Percentiles rank a stretch among this genome's conserved stretches.
phyloP scores from a whole-genome alignment of 2,113 vertebrate species.

The Osmerus mordax region DNA sequence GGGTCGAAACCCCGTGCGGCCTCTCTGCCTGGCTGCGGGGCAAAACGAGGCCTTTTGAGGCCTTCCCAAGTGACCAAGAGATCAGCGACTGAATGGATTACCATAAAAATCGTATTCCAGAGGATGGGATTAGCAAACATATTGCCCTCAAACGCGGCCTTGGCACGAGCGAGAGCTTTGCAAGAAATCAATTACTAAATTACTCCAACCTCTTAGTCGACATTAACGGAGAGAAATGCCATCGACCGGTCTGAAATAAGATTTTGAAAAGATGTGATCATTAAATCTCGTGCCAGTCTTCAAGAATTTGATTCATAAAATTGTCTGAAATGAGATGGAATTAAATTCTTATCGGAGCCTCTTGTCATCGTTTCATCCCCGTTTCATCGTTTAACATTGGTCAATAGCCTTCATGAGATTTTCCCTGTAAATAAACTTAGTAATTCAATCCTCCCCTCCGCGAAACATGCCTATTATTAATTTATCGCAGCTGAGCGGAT shows the following conservation, averaged over 20 bases:
- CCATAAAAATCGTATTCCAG: constrained; percentile 99
- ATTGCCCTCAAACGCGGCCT: constrained; percentile 89
- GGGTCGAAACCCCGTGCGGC: background rate
- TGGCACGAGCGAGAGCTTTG: constrained; percentile 86
- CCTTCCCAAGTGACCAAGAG: constrained; percentile 87
- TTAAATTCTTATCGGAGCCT: constrained; percentile 98
- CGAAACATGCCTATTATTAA: constrained; percentile 64
- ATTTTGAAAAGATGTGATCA: constrained; percentile 96
- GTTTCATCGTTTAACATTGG: constrained; percentile 68
- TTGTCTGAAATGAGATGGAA: constrained; percentile 97
- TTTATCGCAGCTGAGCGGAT: constrained; percentile 49
- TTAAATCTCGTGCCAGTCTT: constrained; percentile 99
- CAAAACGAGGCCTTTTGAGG: constrained; percentile 68
- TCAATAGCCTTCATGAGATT: constrained; percentile 75
- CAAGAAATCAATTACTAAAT: constrained; percentile 99
- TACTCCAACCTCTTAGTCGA: constrained; percentile 99
- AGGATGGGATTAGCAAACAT: constrained; percentile 99
- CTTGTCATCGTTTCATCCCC: constrained; percentile 98
- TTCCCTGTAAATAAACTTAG: constrained; percentile 65
- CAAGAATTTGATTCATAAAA: constrained; percentile 96
- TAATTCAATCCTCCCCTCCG: constrained; percentile 63
- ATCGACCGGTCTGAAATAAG: constrained; percentile 97
- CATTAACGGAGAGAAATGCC: constrained; percentile 99
- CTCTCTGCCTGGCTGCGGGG: constrained; percentile 34
- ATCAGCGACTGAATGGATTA: constrained; percentile 81